Evolutionary conservation across 2,113 vertebrate genomes (phyloP).

Genomic region (Dicrurus megarhynchus): DNA sequence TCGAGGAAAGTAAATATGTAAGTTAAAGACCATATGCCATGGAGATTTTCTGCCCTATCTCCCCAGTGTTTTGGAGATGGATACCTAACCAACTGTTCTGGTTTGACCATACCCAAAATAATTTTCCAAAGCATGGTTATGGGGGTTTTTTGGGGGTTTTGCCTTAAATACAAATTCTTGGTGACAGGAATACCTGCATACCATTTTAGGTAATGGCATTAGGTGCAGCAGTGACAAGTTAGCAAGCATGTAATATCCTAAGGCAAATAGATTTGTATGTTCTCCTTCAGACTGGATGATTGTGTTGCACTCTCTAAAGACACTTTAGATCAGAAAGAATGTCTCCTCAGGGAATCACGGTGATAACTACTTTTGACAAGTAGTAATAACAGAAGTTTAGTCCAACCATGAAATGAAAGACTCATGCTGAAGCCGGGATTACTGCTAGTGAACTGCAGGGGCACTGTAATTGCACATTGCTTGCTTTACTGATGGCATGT

Average conservation of each 20-base stretch:
- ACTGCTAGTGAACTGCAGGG: slow-evolving; percentile 5
- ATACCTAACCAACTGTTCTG: neutral
- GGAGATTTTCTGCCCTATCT: neutral
- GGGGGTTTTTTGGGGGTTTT: neutral
- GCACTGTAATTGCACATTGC: neutral
- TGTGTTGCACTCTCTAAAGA: slow-evolving; percentile 30
- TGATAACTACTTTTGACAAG: slow-evolving; percentile 60
- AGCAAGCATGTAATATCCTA: slow-evolving; percentile 34
- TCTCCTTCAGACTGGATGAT: slow-evolving; percentile 42
- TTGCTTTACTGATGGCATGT: neutral
- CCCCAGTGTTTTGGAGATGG: neutral
- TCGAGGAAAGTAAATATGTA: neutral
- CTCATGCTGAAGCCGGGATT: neutral
- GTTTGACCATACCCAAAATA: neutral
- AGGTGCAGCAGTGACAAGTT: slow-evolving; percentile 18
- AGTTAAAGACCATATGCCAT: neutral
- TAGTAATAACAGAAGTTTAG: slow-evolving; percentile 48
- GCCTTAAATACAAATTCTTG: neutral
- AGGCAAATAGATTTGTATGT: slow-evolving; percentile 51
- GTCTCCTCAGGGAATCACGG: slow-evolving; percentile 17
- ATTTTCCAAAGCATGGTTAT: neutral
- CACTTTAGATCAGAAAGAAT: slow-evolving; percentile 37
- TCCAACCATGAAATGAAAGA: neutral
- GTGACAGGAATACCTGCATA: neutral
- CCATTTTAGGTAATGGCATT: slow-evolving; percentile 12